phyloP scores from a whole-genome alignment of 2,888 invertebrate species.

The Acronicta aceris region DNA sequence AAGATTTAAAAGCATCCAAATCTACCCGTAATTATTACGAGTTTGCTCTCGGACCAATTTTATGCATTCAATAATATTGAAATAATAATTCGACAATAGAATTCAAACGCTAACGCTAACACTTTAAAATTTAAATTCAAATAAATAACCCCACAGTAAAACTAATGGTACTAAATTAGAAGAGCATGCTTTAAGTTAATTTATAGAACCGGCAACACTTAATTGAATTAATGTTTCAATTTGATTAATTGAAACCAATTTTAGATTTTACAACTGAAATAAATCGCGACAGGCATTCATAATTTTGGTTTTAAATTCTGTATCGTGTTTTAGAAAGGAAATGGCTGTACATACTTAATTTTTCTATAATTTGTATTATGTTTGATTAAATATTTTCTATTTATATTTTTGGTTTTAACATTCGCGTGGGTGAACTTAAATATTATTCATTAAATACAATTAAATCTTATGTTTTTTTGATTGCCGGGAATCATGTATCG shows the following conservation, averaged over 20 bases:
- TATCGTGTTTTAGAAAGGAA: conserved; percentile 51
- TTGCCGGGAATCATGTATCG: no score
- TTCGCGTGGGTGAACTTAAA: background rate
- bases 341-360: conserved; percentile 26
- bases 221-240: conserved; percentile 65
- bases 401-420: background rate
- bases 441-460: background rate
- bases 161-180: conserved; percentile 58
- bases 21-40: conserved; percentile 13
- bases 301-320: conserved; percentile 43
- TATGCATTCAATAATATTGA: conserved; percentile 30
- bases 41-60: conserved; percentile 33
- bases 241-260: conserved; percentile 63
- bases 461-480: no score
- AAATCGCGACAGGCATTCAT: conserved; percentile 53
- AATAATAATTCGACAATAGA: conserved; percentile 9
- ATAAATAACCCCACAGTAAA: conserved; percentile 33
- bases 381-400: conserved; percentile 10
- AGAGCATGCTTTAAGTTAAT: conserved; percentile 62
- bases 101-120: conserved; percentile 1
- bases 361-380: conserved; percentile 29
- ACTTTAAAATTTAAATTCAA: conserved; percentile 35
- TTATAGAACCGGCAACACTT: conserved; percentile 54
- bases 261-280: conserved; percentile 56
- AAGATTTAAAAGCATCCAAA: conserved; percentile 1